These are phyloP conservation scores for Ricordea florida DNA, from an alignment of 92 coral and sea anemone species.

Conservation along the genomic window DNA sequence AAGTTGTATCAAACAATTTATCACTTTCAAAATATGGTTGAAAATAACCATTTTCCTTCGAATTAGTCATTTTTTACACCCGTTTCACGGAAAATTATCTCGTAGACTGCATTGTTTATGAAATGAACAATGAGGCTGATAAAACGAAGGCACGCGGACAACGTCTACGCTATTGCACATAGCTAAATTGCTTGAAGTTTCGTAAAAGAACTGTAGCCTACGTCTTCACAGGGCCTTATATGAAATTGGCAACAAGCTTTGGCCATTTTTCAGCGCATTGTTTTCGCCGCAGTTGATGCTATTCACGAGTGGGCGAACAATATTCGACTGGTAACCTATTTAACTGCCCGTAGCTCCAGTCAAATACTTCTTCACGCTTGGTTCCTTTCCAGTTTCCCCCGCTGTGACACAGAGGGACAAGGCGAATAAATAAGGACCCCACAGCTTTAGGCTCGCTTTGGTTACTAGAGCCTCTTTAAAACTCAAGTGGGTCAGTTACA, in stretches of 20 bases:
- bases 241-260: neutral
- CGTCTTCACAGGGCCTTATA: neutral
- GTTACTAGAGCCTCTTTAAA: neutral
- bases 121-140: neutral
- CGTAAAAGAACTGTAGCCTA: neutral
- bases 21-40: neutral
- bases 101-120: neutral
- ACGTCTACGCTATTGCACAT: too few species aligned
- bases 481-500: neutral
- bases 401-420: constrained; percentile 5
- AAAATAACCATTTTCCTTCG: neutral
- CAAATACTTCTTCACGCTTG: constrained; percentile 9
- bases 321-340: constrained; percentile 22
- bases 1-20: neutral
- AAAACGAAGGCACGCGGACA: too few species aligned
- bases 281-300: neutral
- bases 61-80: too few species aligned
- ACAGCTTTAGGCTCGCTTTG: neutral
- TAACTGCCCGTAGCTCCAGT: neutral
- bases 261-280: neutral
- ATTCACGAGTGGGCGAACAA: constrained; percentile 23
- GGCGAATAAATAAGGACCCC: neutral
- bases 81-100: neutral
- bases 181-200: neutral
- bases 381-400: constrained; percentile 39